These are phyloP conservation scores for Clunio marinus DNA, from an alignment of 2,888 invertebrate species.

Conservation along the genomic window DNA sequence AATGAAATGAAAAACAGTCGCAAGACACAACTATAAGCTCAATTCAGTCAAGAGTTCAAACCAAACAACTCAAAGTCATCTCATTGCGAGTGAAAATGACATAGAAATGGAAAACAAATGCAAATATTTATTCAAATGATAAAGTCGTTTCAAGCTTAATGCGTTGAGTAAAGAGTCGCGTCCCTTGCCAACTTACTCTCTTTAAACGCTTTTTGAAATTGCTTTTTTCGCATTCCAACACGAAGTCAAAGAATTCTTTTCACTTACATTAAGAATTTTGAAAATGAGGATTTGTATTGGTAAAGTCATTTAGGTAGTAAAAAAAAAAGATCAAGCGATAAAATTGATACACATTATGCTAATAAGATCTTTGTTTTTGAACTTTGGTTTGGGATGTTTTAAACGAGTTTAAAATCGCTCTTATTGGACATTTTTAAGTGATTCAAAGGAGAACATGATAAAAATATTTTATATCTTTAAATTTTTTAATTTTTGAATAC, in stretches of 20 bases:
- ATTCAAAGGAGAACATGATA: not conserved
- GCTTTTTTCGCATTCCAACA: not conserved
- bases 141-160: slow-evolving; percentile 15
- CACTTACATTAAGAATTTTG: too few relatives aligned
- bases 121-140: slow-evolving; percentile 36
- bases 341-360: not conserved
- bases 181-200: not conserved
- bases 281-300: not conserved
- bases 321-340: not conserved
- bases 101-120: not conserved
- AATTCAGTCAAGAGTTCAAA: too few relatives aligned
- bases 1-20: too few relatives aligned
- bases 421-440: not conserved
- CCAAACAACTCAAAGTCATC: too few relatives aligned
- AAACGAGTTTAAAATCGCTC: not conserved
- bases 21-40: too few relatives aligned
- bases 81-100: not conserved
- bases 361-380: not conserved
- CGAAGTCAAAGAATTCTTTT: too few relatives aligned
- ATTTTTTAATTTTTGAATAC: not conserved
- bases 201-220: not conserved
- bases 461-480: too few relatives aligned
- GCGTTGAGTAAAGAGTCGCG: too few relatives aligned
- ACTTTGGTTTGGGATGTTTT: not conserved
- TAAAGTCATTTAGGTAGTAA: not conserved